These are phyloP conservation scores for Grallaria varia DNA, from an alignment of 2,113 vertebrate genomes.

Conservation along the genomic window DNA sequence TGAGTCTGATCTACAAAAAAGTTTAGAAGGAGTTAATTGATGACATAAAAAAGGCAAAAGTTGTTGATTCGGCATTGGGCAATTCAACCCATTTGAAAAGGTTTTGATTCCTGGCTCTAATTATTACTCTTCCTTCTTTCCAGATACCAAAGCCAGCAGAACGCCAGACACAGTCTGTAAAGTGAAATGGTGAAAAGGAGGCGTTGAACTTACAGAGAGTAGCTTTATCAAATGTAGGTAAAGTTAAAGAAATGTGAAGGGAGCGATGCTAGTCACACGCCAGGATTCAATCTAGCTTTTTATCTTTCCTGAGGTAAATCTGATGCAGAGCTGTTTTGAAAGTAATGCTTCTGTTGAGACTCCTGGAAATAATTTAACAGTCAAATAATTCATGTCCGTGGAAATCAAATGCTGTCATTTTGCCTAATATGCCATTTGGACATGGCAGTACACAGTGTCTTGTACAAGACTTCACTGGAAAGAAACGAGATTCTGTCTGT, in stretches of 20 bases:
- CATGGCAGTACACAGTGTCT: not conserved
- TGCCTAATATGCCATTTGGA: not conserved
- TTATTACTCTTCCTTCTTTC: not conserved
- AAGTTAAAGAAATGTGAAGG: not conserved
- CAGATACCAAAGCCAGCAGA: not conserved
- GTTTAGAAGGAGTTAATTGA: not conserved
- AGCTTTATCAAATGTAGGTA: not conserved
- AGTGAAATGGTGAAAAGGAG: not conserved
- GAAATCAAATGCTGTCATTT: not conserved
- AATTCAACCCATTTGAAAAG: not conserved
- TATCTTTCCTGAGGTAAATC: not conserved
- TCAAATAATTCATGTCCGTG: not conserved
- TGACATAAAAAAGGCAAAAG: not conserved
- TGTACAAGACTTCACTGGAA: conserved; percentile 15
- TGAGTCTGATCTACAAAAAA: not conserved
- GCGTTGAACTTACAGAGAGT: not conserved
- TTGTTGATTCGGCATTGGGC: not conserved
- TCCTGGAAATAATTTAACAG: not conserved
- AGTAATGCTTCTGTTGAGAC: not conserved
- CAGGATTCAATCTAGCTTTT: not conserved
- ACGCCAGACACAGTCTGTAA: not conserved
- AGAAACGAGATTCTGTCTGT: conserved; percentile 35
- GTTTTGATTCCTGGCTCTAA: not conserved
- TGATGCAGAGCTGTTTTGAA: not conserved
- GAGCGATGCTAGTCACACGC: not conserved